Evolutionary conservation across 2,888 invertebrate species (phyloP).

Genomic region (Andrena trimmerana): DNA sequence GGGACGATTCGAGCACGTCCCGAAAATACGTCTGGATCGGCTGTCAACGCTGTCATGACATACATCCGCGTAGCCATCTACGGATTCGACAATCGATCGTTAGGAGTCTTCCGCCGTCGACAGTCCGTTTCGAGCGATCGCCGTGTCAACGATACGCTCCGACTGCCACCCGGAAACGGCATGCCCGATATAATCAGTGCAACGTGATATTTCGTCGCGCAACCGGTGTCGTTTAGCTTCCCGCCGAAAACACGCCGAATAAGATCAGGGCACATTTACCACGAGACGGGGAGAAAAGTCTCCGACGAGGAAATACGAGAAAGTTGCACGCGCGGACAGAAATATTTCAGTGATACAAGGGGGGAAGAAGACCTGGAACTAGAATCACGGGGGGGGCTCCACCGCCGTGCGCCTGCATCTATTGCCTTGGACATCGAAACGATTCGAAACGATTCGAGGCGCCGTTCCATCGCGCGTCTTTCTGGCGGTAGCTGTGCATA

Average conservation of each 20-base stretch:
- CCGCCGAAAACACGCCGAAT: background rate
- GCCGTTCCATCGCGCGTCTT: background rate
- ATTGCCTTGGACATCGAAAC: background rate
- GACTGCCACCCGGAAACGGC: background rate
- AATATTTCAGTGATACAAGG: conserved; percentile 10
- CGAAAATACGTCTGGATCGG: conserved; percentile 27
- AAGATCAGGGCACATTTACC: background rate
- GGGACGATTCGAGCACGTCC: background rate
- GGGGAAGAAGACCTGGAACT: background rate
- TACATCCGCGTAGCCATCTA: conserved; percentile 31
- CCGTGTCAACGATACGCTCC: background rate
- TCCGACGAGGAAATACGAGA: conserved; percentile 27
- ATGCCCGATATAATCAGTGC: background rate
- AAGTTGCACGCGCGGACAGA: conserved; percentile 24
- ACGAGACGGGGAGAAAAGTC: conserved; percentile 23
- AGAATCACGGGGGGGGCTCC: too few species aligned
- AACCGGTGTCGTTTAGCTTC: background rate
- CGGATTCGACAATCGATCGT: conserved; percentile 43
- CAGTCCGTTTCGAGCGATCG: conserved; percentile 37
- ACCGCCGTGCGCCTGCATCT: too few species aligned
- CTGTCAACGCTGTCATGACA: conserved; percentile 39
- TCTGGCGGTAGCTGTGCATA: background rate
- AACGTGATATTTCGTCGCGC: background rate
- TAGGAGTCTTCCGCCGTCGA: conserved; percentile 8
- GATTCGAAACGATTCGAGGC: background rate